Percentiles rank a stretch among this genome's conserved stretches.
These are phyloP conservation scores for Gobiocypris rarus DNA, from an alignment of 2,113 vertebrate species.

Conservation along the genomic window DNA sequence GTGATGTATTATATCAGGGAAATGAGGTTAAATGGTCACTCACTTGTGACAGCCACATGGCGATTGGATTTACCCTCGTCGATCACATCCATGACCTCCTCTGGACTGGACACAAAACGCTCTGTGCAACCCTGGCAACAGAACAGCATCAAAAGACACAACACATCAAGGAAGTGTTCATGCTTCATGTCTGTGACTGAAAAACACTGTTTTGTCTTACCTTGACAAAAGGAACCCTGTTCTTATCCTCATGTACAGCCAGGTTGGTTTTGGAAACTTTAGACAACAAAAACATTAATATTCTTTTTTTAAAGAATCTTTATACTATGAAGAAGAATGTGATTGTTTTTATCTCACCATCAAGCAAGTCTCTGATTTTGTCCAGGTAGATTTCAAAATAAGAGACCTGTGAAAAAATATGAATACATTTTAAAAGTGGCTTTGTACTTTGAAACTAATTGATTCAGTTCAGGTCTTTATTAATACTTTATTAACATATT, in stretches of 20 bases:
- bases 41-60: constrained; percentile 95
- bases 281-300: neutral
- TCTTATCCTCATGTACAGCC: constrained; percentile 98
- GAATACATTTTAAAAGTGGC: neutral
- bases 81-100: constrained; percentile 96
- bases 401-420: constrained; percentile 80
- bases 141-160: neutral
- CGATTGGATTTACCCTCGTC: constrained; percentile 96
- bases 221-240: constrained; percentile 97
- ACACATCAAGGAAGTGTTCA: neutral
- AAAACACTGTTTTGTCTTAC: constrained; percentile 67
- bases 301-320: neutral
- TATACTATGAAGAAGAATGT: neutral
- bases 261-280: constrained; percentile 95
- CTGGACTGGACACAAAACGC: constrained; percentile 94
- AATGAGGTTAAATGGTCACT: constrained; percentile 45
- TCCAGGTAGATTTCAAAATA: constrained; percentile 99
- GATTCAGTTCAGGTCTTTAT: too few relatives aligned
- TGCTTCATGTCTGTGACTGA: neutral
- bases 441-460: neutral
- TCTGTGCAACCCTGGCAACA: constrained; percentile 90
- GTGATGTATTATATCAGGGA: neutral
- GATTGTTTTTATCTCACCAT: constrained; percentile 79
- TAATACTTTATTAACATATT: neutral
- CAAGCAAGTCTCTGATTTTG: constrained; percentile 95